Conservation (phyloP, 2,888 invertebrate genomes). For the Epistrophe eligans region DNA sequence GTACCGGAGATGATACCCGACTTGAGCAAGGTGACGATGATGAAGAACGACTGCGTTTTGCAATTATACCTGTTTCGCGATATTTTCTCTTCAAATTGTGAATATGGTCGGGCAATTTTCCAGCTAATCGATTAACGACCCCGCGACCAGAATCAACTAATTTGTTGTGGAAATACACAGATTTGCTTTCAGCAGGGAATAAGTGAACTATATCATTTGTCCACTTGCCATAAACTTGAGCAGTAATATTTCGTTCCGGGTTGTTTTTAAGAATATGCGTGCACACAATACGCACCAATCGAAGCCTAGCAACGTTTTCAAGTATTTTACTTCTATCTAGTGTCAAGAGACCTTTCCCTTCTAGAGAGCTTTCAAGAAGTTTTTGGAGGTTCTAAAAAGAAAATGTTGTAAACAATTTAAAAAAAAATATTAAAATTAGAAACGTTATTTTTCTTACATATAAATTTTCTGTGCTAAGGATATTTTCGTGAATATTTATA, state of each 20-base stretch:
- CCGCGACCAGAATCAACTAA: not conserved
- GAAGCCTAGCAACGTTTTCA: not conserved
- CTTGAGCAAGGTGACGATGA: not conserved
- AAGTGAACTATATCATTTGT: not conserved
- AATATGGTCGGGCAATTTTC: not conserved
- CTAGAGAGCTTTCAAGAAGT: not conserved
- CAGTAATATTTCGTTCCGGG: not conserved
- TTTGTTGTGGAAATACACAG: not conserved
- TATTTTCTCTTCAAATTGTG: slow-evolving; percentile 1
- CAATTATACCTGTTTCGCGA: not conserved
- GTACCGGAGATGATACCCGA: not conserved
- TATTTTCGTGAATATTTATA: too few species aligned
- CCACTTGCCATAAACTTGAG: not conserved
- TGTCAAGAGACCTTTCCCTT: not conserved
- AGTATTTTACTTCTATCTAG: not conserved
- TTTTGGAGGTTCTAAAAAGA: not conserved
- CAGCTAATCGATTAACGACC: not conserved
- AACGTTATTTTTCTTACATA: not conserved
- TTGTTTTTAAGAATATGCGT: not conserved
- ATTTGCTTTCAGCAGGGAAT: not conserved
- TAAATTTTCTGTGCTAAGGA: not conserved
- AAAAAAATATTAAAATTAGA: not conserved
- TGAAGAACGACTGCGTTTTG: not conserved
- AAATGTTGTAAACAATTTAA: not conserved
- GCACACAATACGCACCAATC: not conserved